Evolutionary conservation across 2,113 vertebrate species (phyloP).

Genomic region (Prunella himalayana): DNA sequence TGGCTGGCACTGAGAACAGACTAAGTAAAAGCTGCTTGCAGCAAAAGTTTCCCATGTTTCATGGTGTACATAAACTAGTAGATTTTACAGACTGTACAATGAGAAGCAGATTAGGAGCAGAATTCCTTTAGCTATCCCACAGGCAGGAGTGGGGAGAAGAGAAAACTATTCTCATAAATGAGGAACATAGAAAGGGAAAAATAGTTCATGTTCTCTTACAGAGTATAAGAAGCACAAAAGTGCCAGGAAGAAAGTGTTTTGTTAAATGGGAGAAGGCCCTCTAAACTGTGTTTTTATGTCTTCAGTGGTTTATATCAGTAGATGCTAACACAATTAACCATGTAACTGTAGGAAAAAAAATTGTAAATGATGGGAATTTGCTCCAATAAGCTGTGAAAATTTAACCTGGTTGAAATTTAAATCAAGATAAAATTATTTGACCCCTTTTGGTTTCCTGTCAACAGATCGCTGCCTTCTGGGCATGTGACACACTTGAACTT

Average conservation of each 20-base stretch:
- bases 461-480: conserved; percentile 8
- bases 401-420: conserved; percentile 5
- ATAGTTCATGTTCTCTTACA: neutral
- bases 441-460: neutral
- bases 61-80: neutral
- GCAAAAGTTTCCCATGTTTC: conserved; percentile 18
- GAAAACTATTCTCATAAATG: conserved; percentile 3
- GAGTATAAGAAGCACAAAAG: neutral
- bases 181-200: neutral
- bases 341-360: neutral
- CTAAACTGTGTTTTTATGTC: neutral
- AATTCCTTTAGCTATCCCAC: neutral
- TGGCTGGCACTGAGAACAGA: neutral
- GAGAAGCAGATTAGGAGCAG: conserved; percentile 35
- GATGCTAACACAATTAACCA: neutral
- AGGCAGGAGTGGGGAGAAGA: neutral
- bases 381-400: neutral
- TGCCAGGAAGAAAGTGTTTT: neutral
- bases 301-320: neutral
- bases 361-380: neutral
- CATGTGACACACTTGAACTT: neutral
- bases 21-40: neutral
- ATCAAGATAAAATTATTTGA: conserved; percentile 14
- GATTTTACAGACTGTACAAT: conserved; percentile 21
- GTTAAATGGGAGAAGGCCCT: neutral